phyloP scores from a whole-genome alignment of 2,888 invertebrate genomes.

The Drosophila helvetica region DNA sequence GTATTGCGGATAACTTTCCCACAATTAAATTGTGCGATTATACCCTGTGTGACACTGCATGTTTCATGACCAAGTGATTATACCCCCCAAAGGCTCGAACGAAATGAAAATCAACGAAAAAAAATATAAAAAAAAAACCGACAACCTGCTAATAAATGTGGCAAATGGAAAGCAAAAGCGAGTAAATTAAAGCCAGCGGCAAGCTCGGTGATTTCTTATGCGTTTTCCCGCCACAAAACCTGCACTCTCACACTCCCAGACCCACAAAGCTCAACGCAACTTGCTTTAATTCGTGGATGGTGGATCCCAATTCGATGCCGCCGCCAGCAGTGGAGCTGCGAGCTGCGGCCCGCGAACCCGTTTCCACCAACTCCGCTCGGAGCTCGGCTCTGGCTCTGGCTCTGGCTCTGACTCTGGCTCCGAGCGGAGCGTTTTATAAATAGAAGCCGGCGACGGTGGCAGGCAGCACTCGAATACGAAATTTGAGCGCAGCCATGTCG shows the following conservation, averaged over 20 bases:
- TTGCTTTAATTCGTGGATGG: conserved; percentile 52
- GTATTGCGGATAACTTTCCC: conserved; percentile 14
- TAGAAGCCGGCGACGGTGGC: conserved; percentile 67
- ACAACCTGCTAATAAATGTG: conserved; percentile 51
- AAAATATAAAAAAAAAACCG: conserved; percentile 23
- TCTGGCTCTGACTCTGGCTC: conserved; percentile 1
- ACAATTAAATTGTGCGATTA: neutral
- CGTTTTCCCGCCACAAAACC: conserved; percentile 58
- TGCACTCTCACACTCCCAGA: conserved; percentile 17
- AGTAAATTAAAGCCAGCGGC: conserved; percentile 50
- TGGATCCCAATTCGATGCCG: conserved; percentile 60
- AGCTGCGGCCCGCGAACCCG: conserved; percentile 48
- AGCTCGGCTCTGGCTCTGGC: conserved; percentile 9
- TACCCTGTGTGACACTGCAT: neutral
- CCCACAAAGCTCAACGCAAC: conserved; percentile 41
- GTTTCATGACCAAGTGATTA: conserved; percentile 63
- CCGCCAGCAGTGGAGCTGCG: conserved; percentile 34
- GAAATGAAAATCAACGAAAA: conserved; percentile 34
- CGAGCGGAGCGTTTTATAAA: conserved; percentile 74
- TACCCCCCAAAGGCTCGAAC: conserved; percentile 26
- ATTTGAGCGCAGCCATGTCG: conserved; percentile 67
- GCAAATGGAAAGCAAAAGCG: conserved; percentile 69
- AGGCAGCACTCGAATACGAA: conserved; percentile 73
- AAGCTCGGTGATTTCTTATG: conserved; percentile 48
- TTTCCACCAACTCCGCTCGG: conserved; percentile 52